Base-by-base conservation (phyloP, 30 jellyfish, hydroid and myxozoan species). In the Hydra vulgaris region DNA sequence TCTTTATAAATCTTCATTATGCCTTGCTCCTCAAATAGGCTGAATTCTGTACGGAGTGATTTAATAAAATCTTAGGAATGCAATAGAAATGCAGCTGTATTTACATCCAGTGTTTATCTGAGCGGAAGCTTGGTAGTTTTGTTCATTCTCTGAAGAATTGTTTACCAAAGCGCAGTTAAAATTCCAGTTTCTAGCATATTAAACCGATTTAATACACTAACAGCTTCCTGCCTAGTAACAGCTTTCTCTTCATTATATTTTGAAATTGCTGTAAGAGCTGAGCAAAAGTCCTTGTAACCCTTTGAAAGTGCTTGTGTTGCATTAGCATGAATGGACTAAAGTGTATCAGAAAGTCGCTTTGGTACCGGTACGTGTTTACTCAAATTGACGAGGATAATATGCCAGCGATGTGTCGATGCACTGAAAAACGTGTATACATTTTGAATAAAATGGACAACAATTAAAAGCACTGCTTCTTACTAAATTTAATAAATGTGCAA, bases 271-370 rank as follows among this genome's bases (percentile, higher is more conserved):
- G 73, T 87, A 72, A 70, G 70, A 53, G 94, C 52, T 72, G 72
- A 79, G 21, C 77, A 70, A 7, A 70, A 77, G 0, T 86, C 72
- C 79, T 53, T 79, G 40, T 83, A 74, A 23, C 82, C 85, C 72
- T 21, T 66, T 16, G 81, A 76, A 22, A 86, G 74, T 74, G 89
- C 90, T 40, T 84, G 74, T 66, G 73, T 86, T 23, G 95, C 90
- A 86, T 80, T 85, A 72, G 81, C 83, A 55, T 79, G 54, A 21
- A 85, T 88, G 75, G 82, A 79, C 95, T 82, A 86, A 23, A 86
- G 23, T 18, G 79, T 86, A 74, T 86, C 92, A 25, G 77, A 81
- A 70, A 86, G 61, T 84, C 69, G 70, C 76, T 86, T 86, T 53
- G 77, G 84, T 70, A 86, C 92, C 87, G 76, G 74, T 81, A 70